Conservation (phyloP, 2,113 vertebrate species). For the Peromyscus leucopus region DNA sequence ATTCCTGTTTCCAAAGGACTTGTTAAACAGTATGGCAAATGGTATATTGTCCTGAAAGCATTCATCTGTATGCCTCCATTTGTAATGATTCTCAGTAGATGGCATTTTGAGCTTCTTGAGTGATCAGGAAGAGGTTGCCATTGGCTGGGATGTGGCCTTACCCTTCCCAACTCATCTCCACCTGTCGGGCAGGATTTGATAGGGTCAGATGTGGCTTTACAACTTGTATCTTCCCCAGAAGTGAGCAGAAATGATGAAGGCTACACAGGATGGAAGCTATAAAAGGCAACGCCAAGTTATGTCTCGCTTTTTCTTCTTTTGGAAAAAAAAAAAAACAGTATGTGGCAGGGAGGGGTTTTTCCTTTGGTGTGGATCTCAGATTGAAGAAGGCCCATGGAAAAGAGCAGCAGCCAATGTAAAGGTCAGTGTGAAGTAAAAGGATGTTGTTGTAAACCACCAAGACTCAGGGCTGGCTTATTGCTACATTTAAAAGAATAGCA, state of each 20-base stretch:
- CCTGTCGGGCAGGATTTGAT: not conserved
- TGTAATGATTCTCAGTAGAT: not conserved
- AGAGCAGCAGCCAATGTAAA: not conserved
- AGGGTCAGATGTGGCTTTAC: not conserved
- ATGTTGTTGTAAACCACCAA: not conserved
- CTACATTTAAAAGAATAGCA: not conserved
- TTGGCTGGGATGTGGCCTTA: not conserved
- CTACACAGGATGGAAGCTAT: not conserved
- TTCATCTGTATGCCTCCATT: not conserved
- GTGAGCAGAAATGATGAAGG: not conserved
- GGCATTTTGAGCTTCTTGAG: not conserved
- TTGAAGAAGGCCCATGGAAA: slow-evolving; percentile 41
- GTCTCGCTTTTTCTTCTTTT: slow-evolving; percentile 14
- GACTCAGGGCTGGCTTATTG: not conserved
- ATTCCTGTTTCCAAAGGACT: not conserved
- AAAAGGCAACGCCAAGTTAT: not conserved
- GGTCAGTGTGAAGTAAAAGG: slow-evolving; percentile 2
- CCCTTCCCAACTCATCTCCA: not conserved
- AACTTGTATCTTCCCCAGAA: not conserved
- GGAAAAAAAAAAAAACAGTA: not conserved
- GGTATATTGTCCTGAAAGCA: not conserved
- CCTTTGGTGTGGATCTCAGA: not conserved
- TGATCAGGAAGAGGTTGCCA: not conserved
- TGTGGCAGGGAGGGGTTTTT: not conserved
- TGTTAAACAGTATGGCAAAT: not conserved